Evolutionary conservation across 2,797 vertebrate species (phyloP), one percentile per base, ranked within the genome.

Genomic region (Champsocephalus gunnari): DNA sequence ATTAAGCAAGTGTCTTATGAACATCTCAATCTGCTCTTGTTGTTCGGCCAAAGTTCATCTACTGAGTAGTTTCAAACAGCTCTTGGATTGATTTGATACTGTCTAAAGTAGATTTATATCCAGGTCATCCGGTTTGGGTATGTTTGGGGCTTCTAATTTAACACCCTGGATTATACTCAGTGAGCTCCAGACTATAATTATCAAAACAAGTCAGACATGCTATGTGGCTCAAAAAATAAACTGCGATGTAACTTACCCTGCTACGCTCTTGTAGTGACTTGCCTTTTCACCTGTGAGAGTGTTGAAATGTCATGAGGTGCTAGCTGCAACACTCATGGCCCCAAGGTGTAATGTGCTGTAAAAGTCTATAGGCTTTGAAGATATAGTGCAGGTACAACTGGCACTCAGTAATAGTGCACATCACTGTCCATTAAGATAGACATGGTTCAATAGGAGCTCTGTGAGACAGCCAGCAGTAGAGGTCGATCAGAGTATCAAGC

Each of bases 401-500:
- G 77, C 80, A 75, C 79, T 71, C 74, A 1, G 83, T 87, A 90
- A 90, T 75, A 68, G 87, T 69, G 71, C 82, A 85, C 86, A 92
- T 92, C 88, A 80, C 58, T 63, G 44, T 80, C 77, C 83, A 92
- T 92, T 90, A 88, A 89, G 88, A 88, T 73, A 61, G 88, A 89
- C 87, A 73, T 58, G 75, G 84, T 85, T 92, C 87, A 92, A 81
- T 76, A 66, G 71, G 70, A 86, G 75, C 74, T 76, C 64, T 78
- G 79, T 87, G 84, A 87, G 87, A 83, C 78, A 56, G 83, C 83
- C 81, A 79, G 75, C 75, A 66, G 75, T 49, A 38, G 76, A 83
- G 86, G 87, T 93, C 89, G 87, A 71, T 86, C 81, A 80, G 73
- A 90, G 88, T 82, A 84, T 79, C 84, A 87, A 79, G 74, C 70